A percentile compares a stretch with the other conserved stretches of the same genome.
These are phyloP conservation scores for Montipora efflorescens DNA, from an alignment of 64 coral and sea anemone genomes.

Conservation along the genomic window DNA sequence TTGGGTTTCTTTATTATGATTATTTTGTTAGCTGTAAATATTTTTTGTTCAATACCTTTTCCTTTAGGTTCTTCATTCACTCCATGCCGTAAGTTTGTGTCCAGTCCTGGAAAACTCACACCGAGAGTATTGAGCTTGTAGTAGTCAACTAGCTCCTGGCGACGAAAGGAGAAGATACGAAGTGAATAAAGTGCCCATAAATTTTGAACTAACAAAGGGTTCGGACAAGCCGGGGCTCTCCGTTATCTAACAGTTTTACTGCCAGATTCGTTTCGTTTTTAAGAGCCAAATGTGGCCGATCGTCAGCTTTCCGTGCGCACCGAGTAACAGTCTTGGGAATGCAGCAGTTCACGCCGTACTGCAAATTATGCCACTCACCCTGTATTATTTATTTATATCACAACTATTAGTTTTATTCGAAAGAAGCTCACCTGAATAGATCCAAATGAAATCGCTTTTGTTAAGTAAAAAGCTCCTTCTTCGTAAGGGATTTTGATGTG, in stretches of 20 bases:
- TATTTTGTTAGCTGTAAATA: background rate
- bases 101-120: conserved; percentile 98
- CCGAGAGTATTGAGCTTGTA: conserved; percentile 94
- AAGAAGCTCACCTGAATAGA: conserved; percentile 74
- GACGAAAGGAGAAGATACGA: background rate
- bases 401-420: background rate
- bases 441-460: conserved; percentile 78
- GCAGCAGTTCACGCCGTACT: too few species aligned
- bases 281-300: too few species aligned
- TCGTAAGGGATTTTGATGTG: conserved; percentile 97
- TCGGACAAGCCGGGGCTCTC: too few species aligned
- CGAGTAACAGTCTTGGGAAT: too few species aligned
- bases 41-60: conserved; percentile 60
- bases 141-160: conserved; percentile 88
- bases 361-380: too few species aligned
- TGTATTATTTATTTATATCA: too few species aligned
- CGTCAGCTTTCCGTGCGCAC: too few species aligned
- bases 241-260: too few species aligned
- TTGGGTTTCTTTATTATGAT: too few species aligned
- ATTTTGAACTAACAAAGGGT: too few species aligned
- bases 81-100: conserved; percentile 88
- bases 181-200: background rate
- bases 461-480: conserved; percentile 86
- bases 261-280: too few species aligned
- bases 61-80: conserved; percentile 81